Conservation (phyloP, 2,888 invertebrate species). For the Halictus ligatus region DNA sequence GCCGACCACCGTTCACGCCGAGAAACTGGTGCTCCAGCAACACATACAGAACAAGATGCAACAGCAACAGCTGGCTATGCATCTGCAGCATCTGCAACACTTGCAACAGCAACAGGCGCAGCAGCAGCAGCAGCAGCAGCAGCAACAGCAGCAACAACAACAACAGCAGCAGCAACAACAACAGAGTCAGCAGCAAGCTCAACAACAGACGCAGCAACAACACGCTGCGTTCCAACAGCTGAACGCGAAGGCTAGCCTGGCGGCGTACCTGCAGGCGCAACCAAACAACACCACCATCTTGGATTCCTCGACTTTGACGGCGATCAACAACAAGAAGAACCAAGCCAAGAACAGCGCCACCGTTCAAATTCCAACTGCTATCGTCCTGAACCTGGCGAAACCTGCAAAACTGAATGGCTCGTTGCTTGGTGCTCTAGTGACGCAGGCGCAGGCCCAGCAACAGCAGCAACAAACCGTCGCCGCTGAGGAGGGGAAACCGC, state of each 20-base stretch:
- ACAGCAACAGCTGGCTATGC: constrained; percentile 86
- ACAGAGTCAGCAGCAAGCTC: constrained; percentile 78
- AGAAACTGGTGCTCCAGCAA: constrained; percentile 87
- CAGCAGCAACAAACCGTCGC: constrained; percentile 74
- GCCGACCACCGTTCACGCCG: constrained; percentile 85
- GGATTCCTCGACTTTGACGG: constrained; percentile 81
- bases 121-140: constrained; percentile 86
- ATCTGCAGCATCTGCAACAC: constrained; percentile 87
- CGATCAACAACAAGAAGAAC: constrained; percentile 83
- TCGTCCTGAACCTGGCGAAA: constrained; percentile 81
- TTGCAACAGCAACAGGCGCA: constrained; percentile 86
- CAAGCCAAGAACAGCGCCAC: constrained; percentile 81
- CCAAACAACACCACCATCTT: constrained; percentile 81
- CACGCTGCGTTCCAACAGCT: constrained; percentile 82
- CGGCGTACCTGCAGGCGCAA: constrained; percentile 84
- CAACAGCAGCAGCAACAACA: constrained; percentile 85
- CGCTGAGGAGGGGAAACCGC: constrained; percentile 84
- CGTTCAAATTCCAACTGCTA: constrained; percentile 82
- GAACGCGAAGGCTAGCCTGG: constrained; percentile 85
- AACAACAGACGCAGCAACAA: constrained; percentile 78
- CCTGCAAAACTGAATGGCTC: constrained; percentile 82
- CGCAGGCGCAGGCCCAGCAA: constrained; percentile 81
- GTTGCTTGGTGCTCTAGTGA: constrained; percentile 80
- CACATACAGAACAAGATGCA: constrained; percentile 90
- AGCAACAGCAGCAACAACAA: constrained; percentile 85